Conservation (phyloP, 2,113 vertebrate species). For the Xerus inauris region DNA sequence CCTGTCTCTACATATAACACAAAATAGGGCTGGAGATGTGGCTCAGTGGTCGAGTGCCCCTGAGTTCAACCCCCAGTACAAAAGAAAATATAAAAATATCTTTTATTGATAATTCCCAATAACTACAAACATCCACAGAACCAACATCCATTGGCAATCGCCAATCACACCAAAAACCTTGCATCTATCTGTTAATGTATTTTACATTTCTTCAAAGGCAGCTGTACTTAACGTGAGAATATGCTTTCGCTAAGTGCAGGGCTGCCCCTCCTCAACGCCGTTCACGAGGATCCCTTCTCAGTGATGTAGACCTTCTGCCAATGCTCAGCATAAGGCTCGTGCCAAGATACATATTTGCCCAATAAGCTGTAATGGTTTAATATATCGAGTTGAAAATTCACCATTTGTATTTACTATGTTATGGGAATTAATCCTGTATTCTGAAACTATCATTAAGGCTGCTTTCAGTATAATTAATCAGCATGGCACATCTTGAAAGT, state of each 20-base stretch:
- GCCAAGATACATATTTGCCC: slow-evolving; percentile 74
- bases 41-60: no score
- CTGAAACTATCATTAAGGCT: slow-evolving; percentile 75
- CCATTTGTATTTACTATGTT: slow-evolving; percentile 71
- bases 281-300: slow-evolving; percentile 37
- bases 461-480: slow-evolving; percentile 83
- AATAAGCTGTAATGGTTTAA: slow-evolving; percentile 69
- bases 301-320: slow-evolving; percentile 41
- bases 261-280: neutral
- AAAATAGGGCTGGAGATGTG: no score
- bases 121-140: neutral
- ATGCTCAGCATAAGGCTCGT: slow-evolving; percentile 41
- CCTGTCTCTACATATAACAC: no score
- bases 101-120: neutral
- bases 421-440: slow-evolving; percentile 74
- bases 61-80: no score
- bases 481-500: slow-evolving; percentile 64
- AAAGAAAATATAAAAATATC: neutral
- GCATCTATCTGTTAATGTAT: neutral
- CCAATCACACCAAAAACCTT: neutral
- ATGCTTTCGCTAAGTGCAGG: slow-evolving; percentile 53
- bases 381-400: slow-evolving; percentile 69
- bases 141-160: neutral
- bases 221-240: slow-evolving; percentile 7
- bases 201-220: slow-evolving; percentile 28